phyloP scores from a whole-genome alignment of 2,113 vertebrate genomes.

The Tychaedon coryphoeus region DNA sequence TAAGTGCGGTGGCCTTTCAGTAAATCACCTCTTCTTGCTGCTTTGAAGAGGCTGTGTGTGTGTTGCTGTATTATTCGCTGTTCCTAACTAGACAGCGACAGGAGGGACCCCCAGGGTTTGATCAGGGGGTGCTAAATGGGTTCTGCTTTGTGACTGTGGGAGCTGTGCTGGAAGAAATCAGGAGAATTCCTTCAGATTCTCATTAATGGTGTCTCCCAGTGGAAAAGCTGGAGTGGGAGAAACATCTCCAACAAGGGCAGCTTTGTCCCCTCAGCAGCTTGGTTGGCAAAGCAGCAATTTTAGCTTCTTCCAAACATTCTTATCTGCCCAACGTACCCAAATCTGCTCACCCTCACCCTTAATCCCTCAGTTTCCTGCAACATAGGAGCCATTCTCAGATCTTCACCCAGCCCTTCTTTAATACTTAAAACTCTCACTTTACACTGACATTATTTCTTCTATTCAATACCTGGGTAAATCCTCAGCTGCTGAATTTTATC shows the following conservation, averaged over 20 bases:
- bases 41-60: no score
- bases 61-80: no score
- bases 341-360: not conserved
- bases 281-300: not conserved
- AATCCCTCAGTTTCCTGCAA: not conserved
- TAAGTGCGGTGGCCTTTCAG: no score
- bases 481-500: not conserved
- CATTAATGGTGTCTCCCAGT: not conserved
- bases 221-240: not conserved
- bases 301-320: not conserved
- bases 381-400: not conserved
- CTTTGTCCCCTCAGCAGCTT: not conserved
- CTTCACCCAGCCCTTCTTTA: constrained; percentile 24
- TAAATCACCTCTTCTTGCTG: no score
- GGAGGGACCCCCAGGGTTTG: not conserved
- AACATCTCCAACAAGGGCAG: not conserved
- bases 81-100: no score
- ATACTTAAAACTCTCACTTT: constrained; percentile 20
- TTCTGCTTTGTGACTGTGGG: not conserved
- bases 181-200: not conserved
- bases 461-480: not conserved
- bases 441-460: constrained; percentile 23
- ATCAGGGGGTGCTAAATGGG: not conserved
- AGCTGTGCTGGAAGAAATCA: not conserved
- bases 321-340: not conserved